Evolutionary conservation across 2,797 vertebrate genomes (phyloP), one percentile per base, ranked within the genome.

Genomic region (Phoebastria nigripes): DNA sequence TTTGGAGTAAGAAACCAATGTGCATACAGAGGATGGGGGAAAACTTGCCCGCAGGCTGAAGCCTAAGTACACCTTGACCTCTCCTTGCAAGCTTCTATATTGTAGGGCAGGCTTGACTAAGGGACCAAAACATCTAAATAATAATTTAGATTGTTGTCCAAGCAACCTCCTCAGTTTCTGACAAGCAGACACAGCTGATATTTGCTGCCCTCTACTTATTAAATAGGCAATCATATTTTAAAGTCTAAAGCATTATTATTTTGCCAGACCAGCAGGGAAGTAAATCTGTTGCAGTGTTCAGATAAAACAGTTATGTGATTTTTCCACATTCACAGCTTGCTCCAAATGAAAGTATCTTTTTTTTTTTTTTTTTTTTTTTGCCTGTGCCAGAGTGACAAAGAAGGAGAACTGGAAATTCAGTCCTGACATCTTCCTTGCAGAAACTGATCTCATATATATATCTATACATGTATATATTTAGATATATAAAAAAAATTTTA

Each of bases 131-230:
- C 20, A 84, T 58, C 80, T 62, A 76, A 83, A 83, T 41, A 63
- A 61, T 67, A 42, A 88, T 91, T 78, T 41, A 87, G 56, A 83
- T 37, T 65, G 85, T 54, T 79, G 70, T 94, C 88, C 72, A 16
- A 91, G 91, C 80, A 94, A 76, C 88, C 91, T 91, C 82, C 71
- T 78, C 72, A 2, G 76, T 28, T 83, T 41, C 89, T 90, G 84
- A 91, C 76, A 61, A 76, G 82, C 87, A 81, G 91, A 56, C 80
- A 47, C 42, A 61, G 95, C 91, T 96, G 91, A 94, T 88, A 94
- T 89, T 91, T 96, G 93, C 95, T 95, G 93, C 91, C 96, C 93
- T 95, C 91, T 94, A 73, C 86, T 91, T 95, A 93, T 77, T 95
- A 84, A 93, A 90, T 7, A 94, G 82, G 93, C 77, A 74, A 79